Evolutionary conservation across 2,113 vertebrate species (phyloP), one percentile per base, ranked within the genome.

Genomic region (Brachyhypopomus occidentalis): DNA sequence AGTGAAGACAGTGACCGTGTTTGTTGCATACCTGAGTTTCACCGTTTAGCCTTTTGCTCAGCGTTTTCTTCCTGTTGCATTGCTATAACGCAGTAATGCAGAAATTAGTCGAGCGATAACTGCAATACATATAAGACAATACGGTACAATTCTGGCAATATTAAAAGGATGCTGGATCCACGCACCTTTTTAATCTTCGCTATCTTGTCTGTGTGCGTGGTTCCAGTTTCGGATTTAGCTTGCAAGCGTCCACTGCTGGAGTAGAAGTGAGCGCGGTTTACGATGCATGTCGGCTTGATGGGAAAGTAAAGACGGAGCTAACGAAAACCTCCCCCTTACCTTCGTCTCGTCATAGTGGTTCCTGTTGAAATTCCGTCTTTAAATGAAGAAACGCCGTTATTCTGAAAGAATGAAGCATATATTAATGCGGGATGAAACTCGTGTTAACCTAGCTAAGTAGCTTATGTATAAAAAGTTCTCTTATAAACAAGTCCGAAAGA

Each of bases 121-220:
- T 14, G 12, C 12, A 52, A 52, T n/a, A n/a, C n/a, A n/a, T n/a
- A n/a, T n/a, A n/a, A n/a, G n/a, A n/a, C n/a, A n/a, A n/a, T 1
- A 14, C 12, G 9, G 11, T 52, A 14, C 14, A 52, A 52, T 1
- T 27, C 38, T 23, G 38, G 2, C 12, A 48, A 14, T 52, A 14
- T 9, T 22, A 27, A 9, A 41, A 36, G n/a, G 30, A 34, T 23
- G 3, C 14, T 73, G 17, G 75, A 14, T 45, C 0, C 27, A 55
- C 81, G 87, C 84, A 96, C 95, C 92, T 94, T 93, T 34, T 90
- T 92, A 86, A 93, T 95, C 70, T 92, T 95, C 87, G 92, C 67
- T 88, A 80, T 71, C 62, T 86, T 89, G 48, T 77, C 67, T 72
- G 82, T 88, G 36, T 86, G 88, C 1, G 66, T 55, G 20, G 81